phyloP scores from a whole-genome alignment of 2,113 vertebrate species.

The Dunckerocampus dactyliophorus region DNA sequence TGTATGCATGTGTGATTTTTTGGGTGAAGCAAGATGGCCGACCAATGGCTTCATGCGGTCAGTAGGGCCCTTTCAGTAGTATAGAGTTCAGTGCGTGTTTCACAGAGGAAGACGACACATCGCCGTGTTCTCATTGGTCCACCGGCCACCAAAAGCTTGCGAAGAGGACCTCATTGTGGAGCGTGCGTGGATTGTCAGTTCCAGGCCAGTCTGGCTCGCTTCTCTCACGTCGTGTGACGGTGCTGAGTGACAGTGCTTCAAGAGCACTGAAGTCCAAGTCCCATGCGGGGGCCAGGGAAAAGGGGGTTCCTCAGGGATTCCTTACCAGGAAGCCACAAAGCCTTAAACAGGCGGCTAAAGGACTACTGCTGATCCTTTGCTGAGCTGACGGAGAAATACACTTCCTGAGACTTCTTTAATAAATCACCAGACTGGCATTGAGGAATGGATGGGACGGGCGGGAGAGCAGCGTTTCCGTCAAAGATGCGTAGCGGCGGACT shows the following conservation, averaged over 20 bases:
- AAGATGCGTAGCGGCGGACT: slow-evolving; percentile 48
- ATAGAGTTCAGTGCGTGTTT: no score
- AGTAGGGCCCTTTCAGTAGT: no score
- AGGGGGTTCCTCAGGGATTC: slow-evolving; percentile 20
- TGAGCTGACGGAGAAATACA: slow-evolving; percentile 36
- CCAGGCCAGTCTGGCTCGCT: no score
- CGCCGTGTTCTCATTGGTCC: no score
- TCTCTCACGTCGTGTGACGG: neutral
- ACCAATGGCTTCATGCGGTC: no score
- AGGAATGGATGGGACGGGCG: slow-evolving; percentile 23
- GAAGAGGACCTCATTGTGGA: no score
- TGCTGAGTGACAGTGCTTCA: neutral
- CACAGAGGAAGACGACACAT: no score
- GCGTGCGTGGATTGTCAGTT: no score
- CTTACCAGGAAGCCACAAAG: slow-evolving; percentile 37
- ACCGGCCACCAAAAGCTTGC: no score
- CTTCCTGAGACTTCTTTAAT: slow-evolving; percentile 32
- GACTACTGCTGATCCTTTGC: slow-evolving; percentile 42
- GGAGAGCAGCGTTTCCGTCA: slow-evolving; percentile 41
- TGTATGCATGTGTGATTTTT: no score
- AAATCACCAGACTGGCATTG: slow-evolving; percentile 16
- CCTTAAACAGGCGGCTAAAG: slow-evolving; percentile 34
- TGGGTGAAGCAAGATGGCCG: no score
- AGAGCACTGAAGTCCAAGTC: neutral
- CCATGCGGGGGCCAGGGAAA: neutral